Evolutionary conservation across 2,888 invertebrate genomes (phyloP), one percentile per base, ranked within the genome.

Genomic region (Stenchaetothrips biformis): DNA sequence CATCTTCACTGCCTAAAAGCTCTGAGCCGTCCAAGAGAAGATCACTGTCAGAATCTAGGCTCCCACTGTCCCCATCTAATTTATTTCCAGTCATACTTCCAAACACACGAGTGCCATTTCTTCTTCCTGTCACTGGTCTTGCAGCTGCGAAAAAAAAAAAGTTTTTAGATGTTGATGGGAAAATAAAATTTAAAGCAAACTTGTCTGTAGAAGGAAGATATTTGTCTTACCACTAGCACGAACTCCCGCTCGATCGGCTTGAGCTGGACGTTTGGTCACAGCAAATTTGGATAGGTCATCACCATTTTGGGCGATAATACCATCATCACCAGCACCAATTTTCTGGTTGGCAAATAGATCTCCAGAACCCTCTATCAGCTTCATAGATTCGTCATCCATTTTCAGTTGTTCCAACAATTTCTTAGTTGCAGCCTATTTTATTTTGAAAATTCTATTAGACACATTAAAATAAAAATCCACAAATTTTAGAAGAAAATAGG

Each of bases 21-120:
- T 84, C 83, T 78, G 83, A 83, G 78, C 83, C 83, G 8, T 84
- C 83, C n/a, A 84, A 80, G 67, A 84, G 82, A 18, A 84, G 83
- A 80, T 84, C 84, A 37, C 84, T 83, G 80, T 84, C 84, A 48
- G 82, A 82, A 79, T 84, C 84, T 37, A 82, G 79, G 53, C 82
- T 83, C 11, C 79, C 80, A 25, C 80, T 81, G 47, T 83, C 83
- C 37, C 82, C 84, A 74, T 82, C 83, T 4, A 77, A 48, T 49
- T 77, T 53, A n/a, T 79, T 83, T 8, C 82, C 83, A 27, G 82
- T 83, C 83, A 84, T 84, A 9, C 82, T 83, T 25, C 84, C 84
- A 81, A 83, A 84, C 53, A 84, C 83, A 49, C 83, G 78, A 21
- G 67, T 74, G 7, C 67, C 67, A 74, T 74, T 74, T 74, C 83